A percentile compares a stretch with the other conserved stretches of the same genome.
phyloP scores from a whole-genome alignment of 2,113 vertebrate genomes.

The Eira barbara region DNA sequence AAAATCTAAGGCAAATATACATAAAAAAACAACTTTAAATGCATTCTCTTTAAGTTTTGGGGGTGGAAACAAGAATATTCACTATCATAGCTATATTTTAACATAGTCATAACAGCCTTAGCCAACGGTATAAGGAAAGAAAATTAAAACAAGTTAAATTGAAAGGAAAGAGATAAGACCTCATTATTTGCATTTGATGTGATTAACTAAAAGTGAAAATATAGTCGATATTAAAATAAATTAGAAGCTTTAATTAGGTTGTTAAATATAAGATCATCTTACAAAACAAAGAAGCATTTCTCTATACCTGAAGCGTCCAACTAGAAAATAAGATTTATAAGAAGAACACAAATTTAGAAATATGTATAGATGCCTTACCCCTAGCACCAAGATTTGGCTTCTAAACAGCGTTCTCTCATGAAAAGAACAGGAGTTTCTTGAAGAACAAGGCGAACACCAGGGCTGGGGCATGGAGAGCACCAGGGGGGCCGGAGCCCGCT shows the following conservation, averaged over 20 bases:
- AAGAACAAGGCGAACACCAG: neutral
- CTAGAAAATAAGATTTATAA: neutral
- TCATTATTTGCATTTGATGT: neutral
- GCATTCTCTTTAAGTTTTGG: neutral
- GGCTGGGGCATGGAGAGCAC: neutral
- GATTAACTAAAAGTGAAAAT: neutral
- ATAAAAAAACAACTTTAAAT: neutral
- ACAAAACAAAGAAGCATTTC: neutral
- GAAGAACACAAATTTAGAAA: neutral
- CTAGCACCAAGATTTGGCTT: neutral
- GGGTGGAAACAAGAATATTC: neutral
- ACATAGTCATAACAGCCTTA: neutral
- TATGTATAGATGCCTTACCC: neutral
- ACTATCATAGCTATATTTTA: neutral
- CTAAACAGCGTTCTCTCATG: neutral
- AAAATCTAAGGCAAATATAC: neutral
- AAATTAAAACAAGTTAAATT: neutral
- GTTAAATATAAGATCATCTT: neutral
- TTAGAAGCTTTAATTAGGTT: neutral
- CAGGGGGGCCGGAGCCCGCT: rapidly evolving
- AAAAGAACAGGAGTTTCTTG: neutral
- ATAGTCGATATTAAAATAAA: neutral
- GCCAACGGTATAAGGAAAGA: neutral
- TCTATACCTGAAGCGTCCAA: neutral
- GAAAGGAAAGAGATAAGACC: neutral